These are phyloP conservation scores for Trinectes maculatus DNA, from an alignment of 2,113 vertebrate genomes.

Conservation along the genomic window DNA sequence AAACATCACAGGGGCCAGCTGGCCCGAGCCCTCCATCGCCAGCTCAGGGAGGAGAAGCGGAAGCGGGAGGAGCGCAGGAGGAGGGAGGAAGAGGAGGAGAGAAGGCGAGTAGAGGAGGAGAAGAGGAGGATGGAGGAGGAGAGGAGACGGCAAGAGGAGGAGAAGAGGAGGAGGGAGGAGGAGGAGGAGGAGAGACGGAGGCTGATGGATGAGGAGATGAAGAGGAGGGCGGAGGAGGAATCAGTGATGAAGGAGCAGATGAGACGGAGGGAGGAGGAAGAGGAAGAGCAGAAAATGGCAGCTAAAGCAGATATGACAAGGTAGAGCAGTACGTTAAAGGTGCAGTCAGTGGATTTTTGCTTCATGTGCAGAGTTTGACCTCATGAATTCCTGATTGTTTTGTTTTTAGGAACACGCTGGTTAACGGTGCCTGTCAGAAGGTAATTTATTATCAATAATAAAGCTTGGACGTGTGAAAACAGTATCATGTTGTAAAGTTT, in stretches of 20 bases:
- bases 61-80: slow-evolving; percentile 51
- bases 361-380: background rate
- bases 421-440: slow-evolving; percentile 70
- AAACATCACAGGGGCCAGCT: slow-evolving; percentile 86
- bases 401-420: slow-evolving; percentile 63
- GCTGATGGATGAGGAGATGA: slow-evolving; percentile 45
- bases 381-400: background rate
- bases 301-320: slow-evolving; percentile 49
- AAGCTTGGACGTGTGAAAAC: too few species aligned
- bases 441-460: slow-evolving; percentile 41
- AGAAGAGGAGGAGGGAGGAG: slow-evolving; percentile 56
- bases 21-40: slow-evolving; percentile 81
- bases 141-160: slow-evolving; percentile 77
- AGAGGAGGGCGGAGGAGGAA: slow-evolving; percentile 44
- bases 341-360: background rate
- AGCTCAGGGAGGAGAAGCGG: slow-evolving; percentile 83
- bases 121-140: slow-evolving; percentile 42
- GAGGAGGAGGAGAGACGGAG: slow-evolving; percentile 39
- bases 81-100: slow-evolving; percentile 66
- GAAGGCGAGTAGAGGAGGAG: slow-evolving; percentile 56
- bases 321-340: slow-evolving; percentile 20
- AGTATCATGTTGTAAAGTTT: background rate
- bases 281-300: slow-evolving; percentile 49
- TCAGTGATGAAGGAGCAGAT: slow-evolving; percentile 50
- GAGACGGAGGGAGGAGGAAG: slow-evolving; percentile 48